Evolutionary conservation across 2,113 vertebrate species (phyloP).

Genomic region (Lamprotornis superbus): DNA sequence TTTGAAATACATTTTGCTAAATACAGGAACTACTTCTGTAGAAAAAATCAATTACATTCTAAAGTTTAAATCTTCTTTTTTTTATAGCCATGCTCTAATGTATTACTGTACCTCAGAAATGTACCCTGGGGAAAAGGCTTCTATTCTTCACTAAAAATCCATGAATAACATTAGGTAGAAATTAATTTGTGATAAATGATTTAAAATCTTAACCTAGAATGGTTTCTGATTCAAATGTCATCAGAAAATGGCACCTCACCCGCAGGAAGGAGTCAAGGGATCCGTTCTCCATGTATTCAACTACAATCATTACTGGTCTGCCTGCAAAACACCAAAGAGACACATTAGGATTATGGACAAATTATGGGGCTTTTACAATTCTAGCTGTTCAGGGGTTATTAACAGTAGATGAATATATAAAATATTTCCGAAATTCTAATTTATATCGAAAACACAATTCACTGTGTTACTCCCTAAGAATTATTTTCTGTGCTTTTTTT

Average conservation of each 20-base stretch:
- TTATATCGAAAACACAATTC: neutral
- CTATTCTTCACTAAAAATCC: slow-evolving; percentile 65
- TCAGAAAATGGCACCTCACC: slow-evolving; percentile 81
- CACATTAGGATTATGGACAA: slow-evolving; percentile 31
- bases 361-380: slow-evolving; percentile 24
- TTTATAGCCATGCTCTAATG: slow-evolving; percentile 18
- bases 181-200: slow-evolving; percentile 74
- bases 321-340: slow-evolving; percentile 82
- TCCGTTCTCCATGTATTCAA: slow-evolving; percentile 97
- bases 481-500: neutral
- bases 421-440: slow-evolving; percentile 30
- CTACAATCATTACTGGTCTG: slow-evolving; percentile 95
- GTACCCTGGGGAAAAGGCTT: slow-evolving; percentile 41
- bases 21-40: slow-evolving; percentile 43
- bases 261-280: slow-evolving; percentile 93
- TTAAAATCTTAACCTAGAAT: slow-evolving; percentile 69
- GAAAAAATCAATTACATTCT: slow-evolving; percentile 69
- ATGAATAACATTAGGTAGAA: slow-evolving; percentile 72
- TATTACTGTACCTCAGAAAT: slow-evolving; percentile 57
- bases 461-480: neutral
- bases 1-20: slow-evolving; percentile 45
- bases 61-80: slow-evolving; percentile 40
- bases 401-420: slow-evolving; percentile 36
- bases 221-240: slow-evolving; percentile 70
- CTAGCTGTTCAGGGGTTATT: slow-evolving; percentile 54